A percentile compares a stretch with the other conserved stretches of the same genome.
Evolutionary conservation across 2,888 invertebrate species (phyloP).

Genomic region (Apamea crenata): DNA sequence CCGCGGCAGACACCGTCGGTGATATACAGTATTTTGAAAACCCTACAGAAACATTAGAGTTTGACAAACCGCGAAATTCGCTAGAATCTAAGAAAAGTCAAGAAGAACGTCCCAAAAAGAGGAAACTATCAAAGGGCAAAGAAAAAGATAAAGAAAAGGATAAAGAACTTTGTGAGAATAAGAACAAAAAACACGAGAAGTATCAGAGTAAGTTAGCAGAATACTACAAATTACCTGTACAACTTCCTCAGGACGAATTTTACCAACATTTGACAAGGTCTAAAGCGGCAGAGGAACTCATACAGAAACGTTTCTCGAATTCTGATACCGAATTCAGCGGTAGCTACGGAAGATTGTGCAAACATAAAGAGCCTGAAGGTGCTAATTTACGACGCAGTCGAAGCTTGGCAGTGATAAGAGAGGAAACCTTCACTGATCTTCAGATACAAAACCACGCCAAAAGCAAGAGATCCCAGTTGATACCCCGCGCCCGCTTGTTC

Average conservation of each 20-base stretch:
- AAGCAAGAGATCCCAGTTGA: slow-evolving; percentile 93
- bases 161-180: slow-evolving; percentile 80
- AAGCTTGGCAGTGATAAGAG: slow-evolving; percentile 94
- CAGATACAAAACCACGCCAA: slow-evolving; percentile 92
- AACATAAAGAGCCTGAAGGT: slow-evolving; percentile 87
- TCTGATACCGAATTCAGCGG: slow-evolving; percentile 88
- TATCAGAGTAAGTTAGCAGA: slow-evolving; percentile 88
- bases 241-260: slow-evolving; percentile 88
- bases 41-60: slow-evolving; percentile 88
- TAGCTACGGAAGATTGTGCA: slow-evolving; percentile 88
- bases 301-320: slow-evolving; percentile 86
- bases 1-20: slow-evolving; percentile 86
- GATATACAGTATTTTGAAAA: slow-evolving; percentile 90
- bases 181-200: slow-evolving; percentile 87
- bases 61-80: slow-evolving; percentile 85
- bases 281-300: slow-evolving; percentile 86
- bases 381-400: slow-evolving; percentile 92
- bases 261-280: slow-evolving; percentile 88
- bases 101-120: slow-evolving; percentile 87
- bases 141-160: slow-evolving; percentile 83
- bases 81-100: slow-evolving; percentile 84
- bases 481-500: slow-evolving; percentile 94
- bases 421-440: slow-evolving; percentile 93
- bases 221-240: slow-evolving; percentile 86
- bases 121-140: slow-evolving; percentile 84